phyloP scores from a whole-genome alignment of 2,888 invertebrate species.

The Parnassius mnemosyne region DNA sequence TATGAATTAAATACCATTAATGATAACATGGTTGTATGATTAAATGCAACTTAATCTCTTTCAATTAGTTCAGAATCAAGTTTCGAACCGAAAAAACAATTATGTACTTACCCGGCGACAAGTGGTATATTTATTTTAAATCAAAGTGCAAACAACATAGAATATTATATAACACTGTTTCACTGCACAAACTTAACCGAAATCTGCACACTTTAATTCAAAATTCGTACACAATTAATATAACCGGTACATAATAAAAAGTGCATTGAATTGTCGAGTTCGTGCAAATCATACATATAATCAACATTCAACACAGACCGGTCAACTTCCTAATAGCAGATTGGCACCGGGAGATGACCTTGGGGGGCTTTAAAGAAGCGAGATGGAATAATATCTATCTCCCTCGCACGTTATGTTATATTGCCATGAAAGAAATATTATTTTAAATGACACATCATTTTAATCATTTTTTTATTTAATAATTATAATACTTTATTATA shows the following conservation, averaged over 20 bases:
- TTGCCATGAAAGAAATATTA: no score
- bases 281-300: constrained; percentile 36
- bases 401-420: no score
- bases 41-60: no score
- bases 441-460: no score
- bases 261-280: constrained; percentile 34
- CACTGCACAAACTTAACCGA: constrained; percentile 31
- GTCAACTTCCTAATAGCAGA: no score
- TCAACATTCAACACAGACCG: neutral
- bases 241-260: constrained; percentile 14
- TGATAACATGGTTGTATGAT: no score
- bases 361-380: no score
- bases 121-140: constrained; percentile 42
- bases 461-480: no score
- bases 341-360: no score
- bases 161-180: constrained; percentile 33
- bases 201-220: constrained; percentile 4
- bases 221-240: constrained; percentile 20
- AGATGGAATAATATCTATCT: no score
- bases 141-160: constrained; percentile 29
- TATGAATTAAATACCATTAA: no score
- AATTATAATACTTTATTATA: no score
- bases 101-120: constrained; percentile 65
- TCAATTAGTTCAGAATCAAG: neutral
- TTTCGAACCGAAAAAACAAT: constrained; percentile 34